Conservation (phyloP, 2,797 vertebrate species). For the Mus minutoides region DNA sequence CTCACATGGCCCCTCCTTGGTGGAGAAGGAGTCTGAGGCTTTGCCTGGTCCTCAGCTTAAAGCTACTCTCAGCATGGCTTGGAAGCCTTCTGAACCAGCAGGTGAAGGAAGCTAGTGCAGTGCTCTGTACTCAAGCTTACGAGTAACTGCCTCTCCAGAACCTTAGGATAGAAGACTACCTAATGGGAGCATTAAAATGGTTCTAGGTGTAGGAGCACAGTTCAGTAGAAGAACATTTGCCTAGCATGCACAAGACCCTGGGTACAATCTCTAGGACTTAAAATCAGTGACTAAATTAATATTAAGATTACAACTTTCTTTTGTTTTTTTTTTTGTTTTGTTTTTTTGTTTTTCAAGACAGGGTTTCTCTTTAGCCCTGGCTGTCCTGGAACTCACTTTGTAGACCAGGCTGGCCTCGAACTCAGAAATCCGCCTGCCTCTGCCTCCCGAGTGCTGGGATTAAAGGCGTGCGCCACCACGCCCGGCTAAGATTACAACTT, state of each 20-base stretch:
- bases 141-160: neutral
- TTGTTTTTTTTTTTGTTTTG: no score
- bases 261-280: neutral
- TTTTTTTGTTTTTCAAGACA: no score
- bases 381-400: no score
- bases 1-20: rapidly evolving
- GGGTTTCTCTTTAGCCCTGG: no score
- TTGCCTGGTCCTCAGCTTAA: neutral
- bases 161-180: neutral
- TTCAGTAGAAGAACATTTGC: neutral
- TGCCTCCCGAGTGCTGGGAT: no score
- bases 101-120: neutral
- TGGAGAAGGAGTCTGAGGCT: neutral
- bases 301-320: neutral
- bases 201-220: neutral
- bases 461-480: no score
- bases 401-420: no score
- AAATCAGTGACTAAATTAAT: neutral
- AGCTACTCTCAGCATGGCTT: neutral
- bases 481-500: no score
- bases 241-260: neutral
- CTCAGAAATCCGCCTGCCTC: no score
- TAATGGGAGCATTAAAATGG: neutral
- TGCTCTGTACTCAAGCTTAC: neutral
- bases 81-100: neutral